These are phyloP conservation scores for Catagonus wagneri DNA, from an alignment of 2,113 vertebrate genomes.

Conservation along the genomic window DNA sequence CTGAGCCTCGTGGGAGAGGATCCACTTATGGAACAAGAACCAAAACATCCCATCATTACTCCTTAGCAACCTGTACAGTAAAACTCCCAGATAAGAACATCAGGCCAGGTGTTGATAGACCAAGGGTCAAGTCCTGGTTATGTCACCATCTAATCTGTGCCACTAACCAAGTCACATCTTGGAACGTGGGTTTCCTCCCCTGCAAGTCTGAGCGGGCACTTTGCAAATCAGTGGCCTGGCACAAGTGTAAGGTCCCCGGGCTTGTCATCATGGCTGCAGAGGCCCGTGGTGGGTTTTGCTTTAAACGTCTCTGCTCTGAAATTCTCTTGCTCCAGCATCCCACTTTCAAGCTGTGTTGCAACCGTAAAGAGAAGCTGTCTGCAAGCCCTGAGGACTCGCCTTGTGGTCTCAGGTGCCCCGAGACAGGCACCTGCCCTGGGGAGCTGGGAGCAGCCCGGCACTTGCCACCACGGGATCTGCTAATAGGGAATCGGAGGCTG, in stretches of 20 bases:
- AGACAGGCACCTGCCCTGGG: neutral
- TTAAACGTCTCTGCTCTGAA: neutral
- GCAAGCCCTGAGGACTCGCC: neutral
- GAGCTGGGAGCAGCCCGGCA: neutral
- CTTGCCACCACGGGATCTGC: accelerated
- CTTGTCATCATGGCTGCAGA: neutral
- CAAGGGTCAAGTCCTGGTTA: neutral
- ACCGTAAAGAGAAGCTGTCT: slow-evolving; percentile 20
- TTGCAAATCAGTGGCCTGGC: neutral
- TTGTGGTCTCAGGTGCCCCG: neutral
- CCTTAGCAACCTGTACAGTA: slow-evolving; percentile 38
- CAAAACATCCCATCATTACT: slow-evolving; percentile 68
- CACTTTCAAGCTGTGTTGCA: neutral
- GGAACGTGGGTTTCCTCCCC: neutral
- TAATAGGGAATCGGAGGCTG: neutral
- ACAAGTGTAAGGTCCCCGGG: neutral
- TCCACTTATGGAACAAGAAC: slow-evolving; percentile 22
- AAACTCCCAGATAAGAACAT: neutral
- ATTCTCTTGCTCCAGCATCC: neutral
- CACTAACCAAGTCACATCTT: neutral
- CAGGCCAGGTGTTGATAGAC: neutral
- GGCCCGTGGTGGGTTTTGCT: neutral
- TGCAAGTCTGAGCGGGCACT: neutral
- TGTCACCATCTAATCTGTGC: neutral
- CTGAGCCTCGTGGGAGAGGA: accelerated